Evolutionary conservation across 2,888 invertebrate genomes (phyloP).

Genomic region (Urechis unicinctus): DNA sequence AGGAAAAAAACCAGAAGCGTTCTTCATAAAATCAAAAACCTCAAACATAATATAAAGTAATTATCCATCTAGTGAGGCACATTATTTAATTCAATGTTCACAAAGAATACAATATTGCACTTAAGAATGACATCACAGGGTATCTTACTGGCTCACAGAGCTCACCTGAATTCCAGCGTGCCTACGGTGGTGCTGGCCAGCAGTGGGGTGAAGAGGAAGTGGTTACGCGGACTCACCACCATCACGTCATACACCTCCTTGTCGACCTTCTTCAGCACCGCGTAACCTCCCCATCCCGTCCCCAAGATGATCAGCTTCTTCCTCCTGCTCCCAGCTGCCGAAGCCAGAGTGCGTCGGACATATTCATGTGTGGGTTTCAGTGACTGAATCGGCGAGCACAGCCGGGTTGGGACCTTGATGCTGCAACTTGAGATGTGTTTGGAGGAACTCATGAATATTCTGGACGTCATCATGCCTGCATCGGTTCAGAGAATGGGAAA

Average conservation of each 20-base stretch:
- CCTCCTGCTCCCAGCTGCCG: not conserved
- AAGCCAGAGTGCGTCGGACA: too few relatives aligned
- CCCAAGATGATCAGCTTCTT: constrained; percentile 46
- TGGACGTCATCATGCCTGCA: too few relatives aligned
- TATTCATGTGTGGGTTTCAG: too few relatives aligned
- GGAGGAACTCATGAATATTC: too few relatives aligned
- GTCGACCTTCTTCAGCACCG: constrained; percentile 44
- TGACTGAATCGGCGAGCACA: too few relatives aligned
- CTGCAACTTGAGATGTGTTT: too few relatives aligned
- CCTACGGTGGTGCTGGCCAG: constrained; percentile 52
- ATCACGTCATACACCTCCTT: constrained; percentile 45
- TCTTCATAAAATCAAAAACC: too few relatives aligned
- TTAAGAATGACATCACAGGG: too few relatives aligned
- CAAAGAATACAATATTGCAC: not conserved
- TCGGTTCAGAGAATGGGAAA: not conserved
- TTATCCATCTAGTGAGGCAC: not conserved
- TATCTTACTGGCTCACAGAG: too few relatives aligned
- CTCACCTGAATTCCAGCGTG: constrained; percentile 47
- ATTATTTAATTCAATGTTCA: not conserved
- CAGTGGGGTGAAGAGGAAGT: constrained; percentile 52
- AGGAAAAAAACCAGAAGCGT: constrained; percentile 1
- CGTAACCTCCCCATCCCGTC: constrained; percentile 51
- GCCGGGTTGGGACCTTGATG: too few relatives aligned
- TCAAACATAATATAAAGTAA: not conserved
- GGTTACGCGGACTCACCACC: constrained; percentile 50